These are phyloP conservation scores for Podilymbus podiceps DNA, from an alignment of 2,113 vertebrate species.

Conservation along the genomic window DNA sequence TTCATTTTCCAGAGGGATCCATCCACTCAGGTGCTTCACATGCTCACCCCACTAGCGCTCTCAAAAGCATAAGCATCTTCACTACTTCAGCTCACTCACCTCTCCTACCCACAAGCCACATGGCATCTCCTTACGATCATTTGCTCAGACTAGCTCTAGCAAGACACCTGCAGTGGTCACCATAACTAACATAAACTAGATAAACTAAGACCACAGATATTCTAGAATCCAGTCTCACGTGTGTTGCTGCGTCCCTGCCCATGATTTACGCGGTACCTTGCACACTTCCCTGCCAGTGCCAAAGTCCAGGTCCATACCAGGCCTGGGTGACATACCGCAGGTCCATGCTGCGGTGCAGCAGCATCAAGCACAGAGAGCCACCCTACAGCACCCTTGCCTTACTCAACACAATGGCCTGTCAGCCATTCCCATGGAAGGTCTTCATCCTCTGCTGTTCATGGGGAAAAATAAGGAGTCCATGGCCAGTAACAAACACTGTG, in stretches of 20 bases:
- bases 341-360: accelerated
- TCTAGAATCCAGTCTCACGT: not conserved
- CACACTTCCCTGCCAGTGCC: not conserved
- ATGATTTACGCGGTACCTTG: not conserved
- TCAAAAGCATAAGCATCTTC: not conserved
- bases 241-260: accelerated
- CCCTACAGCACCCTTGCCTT: not conserved
- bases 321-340: accelerated
- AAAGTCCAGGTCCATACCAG: not conserved
- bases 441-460: not conserved
- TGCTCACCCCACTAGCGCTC: not conserved
- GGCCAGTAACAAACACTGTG: not conserved
- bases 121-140: accelerated
- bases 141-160: not conserved
- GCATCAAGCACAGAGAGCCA: not conserved
- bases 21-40: not conserved
- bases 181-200: not conserved
- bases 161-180: not conserved
- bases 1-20: not conserved
- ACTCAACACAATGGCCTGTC: too few species aligned
- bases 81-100: not conserved
- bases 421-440: accelerated
- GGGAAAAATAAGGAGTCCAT: not conserved
- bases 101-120: not conserved
- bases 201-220: not conserved